Evolutionary conservation across 2,888 invertebrate species (phyloP), one percentile per base, ranked within the genome.

Genomic region (Zonitis immaculata): DNA sequence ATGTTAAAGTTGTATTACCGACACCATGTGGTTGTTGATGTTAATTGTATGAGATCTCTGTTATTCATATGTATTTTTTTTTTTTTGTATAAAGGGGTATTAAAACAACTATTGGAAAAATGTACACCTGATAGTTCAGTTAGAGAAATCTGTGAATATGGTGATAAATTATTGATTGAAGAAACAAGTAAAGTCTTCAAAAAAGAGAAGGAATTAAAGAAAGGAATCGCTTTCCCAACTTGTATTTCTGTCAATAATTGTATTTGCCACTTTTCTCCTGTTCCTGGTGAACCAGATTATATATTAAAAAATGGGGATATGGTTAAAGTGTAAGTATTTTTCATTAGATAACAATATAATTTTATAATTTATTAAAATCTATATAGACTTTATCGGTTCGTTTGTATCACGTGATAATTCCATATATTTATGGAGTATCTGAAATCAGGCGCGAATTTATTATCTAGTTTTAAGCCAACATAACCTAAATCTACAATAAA

Each of bases 191-290:
- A 95, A 79, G 92, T 96, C 59, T 98, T 95, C 79, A 98, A 98
- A 79, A 98, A 96, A 73, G 96, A 98, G 73, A 99, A 98, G 74
- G 95, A 97, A 64, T 82, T 97, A 67, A 96, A 95, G 76, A 98
- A 98, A 79, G 97, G 96, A 66, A 93, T 98, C 72, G 97, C 99
- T 35, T 99, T 99, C 78, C 99, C 99, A 50, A 98, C 98, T 56
- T 99, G 98, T 79, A 85, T 99, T 59, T 98, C 97, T 16, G 89
- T 96, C 52, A 99, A 99, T 80, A 97, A 99, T 78, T 97, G 97
- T 79, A 95, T 99, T 76, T 99, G 99, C 77, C 99, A 99, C 77
- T 99, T 89, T 76, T 98, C 98, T 46, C 99, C 99, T 20, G 86
- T 97, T 60, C 88, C 89, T 64, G 93, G 91, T 77, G 99, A 99